phyloP scores from a whole-genome alignment of 2,113 vertebrate species.

The Choloepus hoffmanni region DNA sequence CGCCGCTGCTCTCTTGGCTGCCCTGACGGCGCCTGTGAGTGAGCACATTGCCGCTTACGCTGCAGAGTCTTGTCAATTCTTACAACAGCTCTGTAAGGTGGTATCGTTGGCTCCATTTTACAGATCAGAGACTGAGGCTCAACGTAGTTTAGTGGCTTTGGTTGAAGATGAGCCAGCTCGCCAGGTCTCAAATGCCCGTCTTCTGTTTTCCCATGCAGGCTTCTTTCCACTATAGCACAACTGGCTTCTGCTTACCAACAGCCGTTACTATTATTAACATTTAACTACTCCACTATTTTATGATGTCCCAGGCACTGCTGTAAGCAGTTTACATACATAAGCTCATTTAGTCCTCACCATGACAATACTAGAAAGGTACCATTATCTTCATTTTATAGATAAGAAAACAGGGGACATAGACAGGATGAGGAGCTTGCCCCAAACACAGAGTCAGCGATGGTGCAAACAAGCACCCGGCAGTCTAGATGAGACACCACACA shows the following conservation, averaged over 20 bases:
- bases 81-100: not conserved
- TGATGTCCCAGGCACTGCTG: not conserved
- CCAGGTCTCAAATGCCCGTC: not conserved
- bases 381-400: not conserved
- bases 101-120: not conserved
- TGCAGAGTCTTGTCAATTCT: not conserved
- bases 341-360: not conserved
- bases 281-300: not conserved
- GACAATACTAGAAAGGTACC: not conserved
- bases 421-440: not conserved
- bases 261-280: too few species aligned
- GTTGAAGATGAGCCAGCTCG: fast-evolving
- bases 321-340: not conserved
- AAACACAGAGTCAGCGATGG: not conserved
- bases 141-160: not conserved
- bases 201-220: not conserved
- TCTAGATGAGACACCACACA: not conserved
- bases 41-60: fast-evolving
- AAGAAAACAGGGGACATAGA: too few species aligned
- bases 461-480: too few species aligned
- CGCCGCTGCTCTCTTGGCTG: not conserved
- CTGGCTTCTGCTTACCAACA: too few species aligned
- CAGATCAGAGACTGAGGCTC: not conserved
- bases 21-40: not conserved
- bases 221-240: not conserved